Evolutionary conservation across 2,113 vertebrate genomes (phyloP).

Genomic region (Alethe diademata): DNA sequence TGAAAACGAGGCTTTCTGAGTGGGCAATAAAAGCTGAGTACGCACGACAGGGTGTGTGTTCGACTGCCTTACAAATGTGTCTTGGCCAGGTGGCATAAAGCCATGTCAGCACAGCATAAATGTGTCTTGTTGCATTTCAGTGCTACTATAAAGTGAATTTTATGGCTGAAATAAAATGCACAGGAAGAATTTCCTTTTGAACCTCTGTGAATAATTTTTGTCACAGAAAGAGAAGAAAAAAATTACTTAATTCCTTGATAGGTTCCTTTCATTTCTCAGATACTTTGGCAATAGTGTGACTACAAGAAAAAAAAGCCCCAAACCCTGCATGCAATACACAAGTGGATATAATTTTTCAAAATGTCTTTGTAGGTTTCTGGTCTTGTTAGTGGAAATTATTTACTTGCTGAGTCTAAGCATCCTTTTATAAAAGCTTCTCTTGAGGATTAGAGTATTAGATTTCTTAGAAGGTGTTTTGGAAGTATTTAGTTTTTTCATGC

Average conservation of each 20-base stretch:
- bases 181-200: neutral
- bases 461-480: neutral
- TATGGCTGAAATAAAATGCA: constrained; percentile 19
- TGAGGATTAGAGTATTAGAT: neutral
- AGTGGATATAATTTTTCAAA: neutral
- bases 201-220: neutral
- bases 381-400: neutral
- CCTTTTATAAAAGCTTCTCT: neutral
- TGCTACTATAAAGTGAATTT: neutral
- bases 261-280: neutral
- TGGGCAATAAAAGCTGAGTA: constrained; percentile 32
- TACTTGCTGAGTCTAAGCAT: neutral
- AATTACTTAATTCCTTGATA: neutral
- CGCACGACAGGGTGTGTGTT: constrained; percentile 52
- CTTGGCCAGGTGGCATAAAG: constrained; percentile 39
- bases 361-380: neutral
- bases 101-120: constrained; percentile 14
- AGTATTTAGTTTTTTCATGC: neutral
- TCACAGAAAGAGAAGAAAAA: neutral
- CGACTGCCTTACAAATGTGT: constrained; percentile 24
- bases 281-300: neutral
- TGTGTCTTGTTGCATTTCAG: constrained; percentile 24
- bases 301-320: neutral
- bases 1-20: neutral
- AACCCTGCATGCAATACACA: neutral